These are phyloP conservation scores for Sceloporus undulatus DNA, from an alignment of 2,113 vertebrate species.

Conservation along the genomic window DNA sequence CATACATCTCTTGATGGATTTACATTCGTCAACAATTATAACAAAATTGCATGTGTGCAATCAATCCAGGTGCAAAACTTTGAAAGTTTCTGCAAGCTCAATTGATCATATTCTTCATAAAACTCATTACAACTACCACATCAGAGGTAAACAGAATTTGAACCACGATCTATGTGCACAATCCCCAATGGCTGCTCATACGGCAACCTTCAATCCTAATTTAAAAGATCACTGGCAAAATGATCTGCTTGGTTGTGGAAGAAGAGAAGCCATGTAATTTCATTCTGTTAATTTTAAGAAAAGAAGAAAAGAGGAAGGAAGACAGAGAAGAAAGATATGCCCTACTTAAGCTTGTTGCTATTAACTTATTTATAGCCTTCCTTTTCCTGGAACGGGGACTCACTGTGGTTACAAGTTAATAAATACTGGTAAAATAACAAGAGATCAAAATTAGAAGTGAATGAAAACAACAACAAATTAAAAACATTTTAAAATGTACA, in stretches of 20 bases:
- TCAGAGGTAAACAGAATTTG: neutral
- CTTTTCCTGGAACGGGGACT: neutral
- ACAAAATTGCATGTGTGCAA: neutral
- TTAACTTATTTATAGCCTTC: neutral
- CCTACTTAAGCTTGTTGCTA: neutral
- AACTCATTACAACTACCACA: neutral
- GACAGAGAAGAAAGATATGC: neutral
- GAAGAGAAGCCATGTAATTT: neutral
- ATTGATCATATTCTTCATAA: neutral
- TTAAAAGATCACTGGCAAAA: neutral
- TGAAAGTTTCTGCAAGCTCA: neutral
- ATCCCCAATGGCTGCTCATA: neutral
- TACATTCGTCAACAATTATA: neutral
- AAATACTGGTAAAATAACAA: too few relatives aligned
- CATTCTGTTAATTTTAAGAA: too few relatives aligned
- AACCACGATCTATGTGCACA: neutral
- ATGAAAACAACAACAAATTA: too few relatives aligned
- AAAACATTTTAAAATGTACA: too few relatives aligned
- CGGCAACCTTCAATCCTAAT: too few relatives aligned
- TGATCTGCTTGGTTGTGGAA: neutral
- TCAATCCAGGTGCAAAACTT: neutral
- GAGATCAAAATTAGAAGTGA: too few relatives aligned
- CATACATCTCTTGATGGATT: neutral
- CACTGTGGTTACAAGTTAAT: too few relatives aligned
- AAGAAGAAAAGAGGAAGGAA: too few relatives aligned